Conservation (phyloP, 2,888 invertebrate genomes). For the Tortrix viridana region DNA sequence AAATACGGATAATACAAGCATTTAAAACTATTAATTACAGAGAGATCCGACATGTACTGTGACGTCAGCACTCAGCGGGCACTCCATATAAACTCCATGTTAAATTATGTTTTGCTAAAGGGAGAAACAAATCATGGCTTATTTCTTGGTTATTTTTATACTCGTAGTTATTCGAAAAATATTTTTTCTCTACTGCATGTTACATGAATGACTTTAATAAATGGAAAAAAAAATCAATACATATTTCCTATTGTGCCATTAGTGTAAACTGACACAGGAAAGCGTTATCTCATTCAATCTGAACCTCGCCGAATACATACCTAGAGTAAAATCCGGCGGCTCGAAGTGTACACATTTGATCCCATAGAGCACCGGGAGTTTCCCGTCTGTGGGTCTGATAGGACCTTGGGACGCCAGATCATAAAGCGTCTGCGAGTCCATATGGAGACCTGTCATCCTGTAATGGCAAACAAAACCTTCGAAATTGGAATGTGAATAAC, state of each 20-base stretch:
- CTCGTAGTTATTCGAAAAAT: no score
- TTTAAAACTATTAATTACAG: no score
- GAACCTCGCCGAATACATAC: slow-evolving; percentile 67
- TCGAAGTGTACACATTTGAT: slow-evolving; percentile 93
- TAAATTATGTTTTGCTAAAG: no score
- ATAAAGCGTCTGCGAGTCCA: slow-evolving; percentile 95
- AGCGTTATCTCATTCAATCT: background rate
- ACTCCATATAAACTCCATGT: no score
- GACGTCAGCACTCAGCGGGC: no score
- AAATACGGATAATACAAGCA: no score
- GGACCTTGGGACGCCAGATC: slow-evolving; percentile 93
- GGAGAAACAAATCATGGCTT: no score
- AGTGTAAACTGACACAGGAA: background rate
- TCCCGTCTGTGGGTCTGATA: slow-evolving; percentile 88
- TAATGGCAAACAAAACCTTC: slow-evolving; percentile 41
- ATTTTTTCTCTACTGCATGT: no score
- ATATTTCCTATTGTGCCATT: background rate
- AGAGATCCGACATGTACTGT: no score
- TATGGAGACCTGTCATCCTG: slow-evolving; percentile 90
- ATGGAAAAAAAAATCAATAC: no score
- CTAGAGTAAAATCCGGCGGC: slow-evolving; percentile 93
- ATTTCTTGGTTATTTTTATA: no score
- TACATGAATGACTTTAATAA: no score
- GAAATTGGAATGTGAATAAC: background rate
- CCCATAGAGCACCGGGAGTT: slow-evolving; percentile 92